Base-by-base conservation (phyloP, 2,888 invertebrate species). In the Tenodera sinensis region DNA sequence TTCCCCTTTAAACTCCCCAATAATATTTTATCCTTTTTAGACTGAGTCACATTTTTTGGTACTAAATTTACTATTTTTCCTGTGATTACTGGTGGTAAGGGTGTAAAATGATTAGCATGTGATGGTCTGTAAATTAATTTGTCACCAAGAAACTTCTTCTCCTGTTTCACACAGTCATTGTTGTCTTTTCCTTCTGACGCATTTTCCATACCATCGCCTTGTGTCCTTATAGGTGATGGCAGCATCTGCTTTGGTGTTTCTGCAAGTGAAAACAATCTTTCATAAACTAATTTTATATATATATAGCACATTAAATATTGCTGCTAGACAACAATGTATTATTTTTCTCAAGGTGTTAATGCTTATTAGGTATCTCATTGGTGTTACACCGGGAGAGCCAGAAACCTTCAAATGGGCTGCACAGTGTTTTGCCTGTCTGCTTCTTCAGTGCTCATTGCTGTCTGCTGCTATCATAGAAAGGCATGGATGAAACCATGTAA, bases 131-230 rank as follows among this genome's bases (percentile, higher is more conserved):
- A 94, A 89, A 94, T 93, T 6, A 93, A 92, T 47, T 82, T 89
- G 54, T 90, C 89, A n/a, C 90, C 89, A 15, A 91, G 88, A 25
- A 54, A 71, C 28, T 84, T 54, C 54, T 88, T 90, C 20, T 85
- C 83, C n/a, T 82, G 20, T 82, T 86, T 84, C 30, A 84, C 30
- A 71, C 7, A 82, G 27, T 54, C 81, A n/a, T 8, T 30, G 12
- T 90, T 88, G 84, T 89, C 47, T 88, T 92, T 89, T 30, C 83
- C 47, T 91, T 92, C 92, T 91, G 92, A 91, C 84, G 92, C 93
- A 91, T 95, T 95, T 93, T 96, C 96, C 97, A 97, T 97, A 88
- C 97, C 97, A 94, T 97, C 97, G 0, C 97, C 97, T 89, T 96
- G 95, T 0, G 96, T 97, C 91, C 96, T 93, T 89, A 92, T 91